Base-by-base conservation (phyloP, 1,140 invertebrate species). In the Drosophila asahinai region DNA sequence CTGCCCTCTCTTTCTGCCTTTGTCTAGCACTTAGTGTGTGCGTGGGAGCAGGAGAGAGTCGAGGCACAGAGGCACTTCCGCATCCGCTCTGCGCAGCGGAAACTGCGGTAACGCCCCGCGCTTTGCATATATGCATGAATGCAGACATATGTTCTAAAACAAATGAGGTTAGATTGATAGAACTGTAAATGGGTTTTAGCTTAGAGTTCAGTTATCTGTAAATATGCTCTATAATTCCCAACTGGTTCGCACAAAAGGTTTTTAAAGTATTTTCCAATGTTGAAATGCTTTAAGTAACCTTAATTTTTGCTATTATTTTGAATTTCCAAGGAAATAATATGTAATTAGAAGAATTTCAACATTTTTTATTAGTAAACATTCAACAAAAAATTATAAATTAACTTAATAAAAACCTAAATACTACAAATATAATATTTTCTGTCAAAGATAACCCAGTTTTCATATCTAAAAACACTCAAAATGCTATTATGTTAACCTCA, bases 11-110 rank as follows among this genome's bases (percentile, higher is more conserved):
- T 8, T 17, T 2, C 33, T 36, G 42, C 19, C 65, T 72, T 79
- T 64, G 76, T 63, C 66, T 43, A 65, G 27, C 67, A 80, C 77
- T 72, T 78, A 33, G 33, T 54, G 19, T 15, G 48, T 27, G 42
- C 12, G 48, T 27, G 42, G n/a, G 15, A 43, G 38, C 9, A 5
- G 8, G 60, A 38, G 63, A 36, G 63, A 36, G 36, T 57, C 54
- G 54, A n/a, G 42, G 54, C 11, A 36, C 33, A 48, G 58, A 38
- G 59, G 58, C 33, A 60, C 42, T 58, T 70, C 51, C 64, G 64
- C 45, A 86, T 86, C 65, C 72, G 66, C 42, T 57, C 54, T 45
- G 77, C 84, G 66, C 78, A 79, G 47, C 86, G 84, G 84, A 89
- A 75, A 49, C 72, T 75, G 72, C 49, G 72, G 72, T 40, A 74